Percentiles rank a stretch among this genome's conserved stretches.
These are phyloP conservation scores for Syndactyla subalaris DNA, from an alignment of 2,797 vertebrate species.

Conservation along the genomic window DNA sequence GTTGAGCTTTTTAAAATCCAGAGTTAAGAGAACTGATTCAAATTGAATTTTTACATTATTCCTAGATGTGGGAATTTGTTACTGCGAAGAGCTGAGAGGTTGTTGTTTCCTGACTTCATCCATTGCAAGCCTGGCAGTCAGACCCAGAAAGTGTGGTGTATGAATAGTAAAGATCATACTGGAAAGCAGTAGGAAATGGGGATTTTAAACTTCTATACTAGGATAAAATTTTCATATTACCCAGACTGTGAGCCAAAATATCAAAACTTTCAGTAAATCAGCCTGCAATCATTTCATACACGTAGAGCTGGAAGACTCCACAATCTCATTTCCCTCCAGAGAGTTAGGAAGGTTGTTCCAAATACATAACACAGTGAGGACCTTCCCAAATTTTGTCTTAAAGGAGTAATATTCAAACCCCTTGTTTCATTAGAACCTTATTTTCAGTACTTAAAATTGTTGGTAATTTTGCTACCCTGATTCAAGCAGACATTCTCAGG, in stretches of 20 bases:
- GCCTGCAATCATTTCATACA: background rate
- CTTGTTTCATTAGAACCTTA: background rate
- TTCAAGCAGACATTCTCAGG: background rate
- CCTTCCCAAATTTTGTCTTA: background rate
- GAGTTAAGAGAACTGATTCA: background rate
- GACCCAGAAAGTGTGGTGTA: background rate
- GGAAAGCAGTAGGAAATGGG: background rate
- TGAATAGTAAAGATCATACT: background rate
- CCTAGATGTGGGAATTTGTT: background rate
- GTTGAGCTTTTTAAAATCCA: conserved; percentile 15
- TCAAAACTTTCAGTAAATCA: background rate
- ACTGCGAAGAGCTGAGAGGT: background rate
- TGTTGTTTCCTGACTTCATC: background rate
- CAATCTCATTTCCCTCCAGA: background rate
- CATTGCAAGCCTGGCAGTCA: background rate
- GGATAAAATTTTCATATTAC: background rate
- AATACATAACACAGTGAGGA: background rate
- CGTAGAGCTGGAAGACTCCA: background rate
- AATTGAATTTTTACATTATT: background rate
- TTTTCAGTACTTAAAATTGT: background rate
- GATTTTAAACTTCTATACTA: background rate
- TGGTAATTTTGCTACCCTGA: background rate
- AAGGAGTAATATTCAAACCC: fast-evolving
- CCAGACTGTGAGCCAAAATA: background rate
- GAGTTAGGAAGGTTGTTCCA: background rate